Evolutionary conservation across 2,113 vertebrate species (phyloP).

Genomic region (Hiodon alosoides): DNA sequence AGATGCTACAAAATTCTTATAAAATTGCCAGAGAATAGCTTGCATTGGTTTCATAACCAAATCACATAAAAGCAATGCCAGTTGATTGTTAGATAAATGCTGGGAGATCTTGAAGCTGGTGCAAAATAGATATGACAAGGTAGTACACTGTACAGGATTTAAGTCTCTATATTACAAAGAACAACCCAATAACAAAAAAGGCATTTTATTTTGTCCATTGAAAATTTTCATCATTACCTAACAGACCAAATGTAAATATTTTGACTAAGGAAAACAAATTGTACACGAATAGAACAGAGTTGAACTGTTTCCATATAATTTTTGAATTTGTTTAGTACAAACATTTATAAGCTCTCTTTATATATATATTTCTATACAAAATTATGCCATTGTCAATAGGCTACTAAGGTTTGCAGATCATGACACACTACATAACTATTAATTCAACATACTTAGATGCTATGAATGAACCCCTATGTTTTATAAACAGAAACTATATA

Average conservation of each 20-base stretch:
- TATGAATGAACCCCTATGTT: constrained; percentile 13
- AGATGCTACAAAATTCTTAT: too few species aligned
- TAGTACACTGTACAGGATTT: too few species aligned
- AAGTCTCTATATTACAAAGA: background rate
- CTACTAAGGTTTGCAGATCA: constrained; percentile 11
- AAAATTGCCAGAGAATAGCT: too few species aligned
- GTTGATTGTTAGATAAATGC: too few species aligned
- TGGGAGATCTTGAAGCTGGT: background rate
- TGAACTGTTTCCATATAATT: constrained; percentile 31
- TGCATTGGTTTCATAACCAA: background rate
- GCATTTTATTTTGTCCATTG: constrained; percentile 27
- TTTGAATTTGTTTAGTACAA: constrained; percentile 19
- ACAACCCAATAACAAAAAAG: background rate
- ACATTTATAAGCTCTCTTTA: constrained; percentile 30
- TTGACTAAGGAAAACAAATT: constrained; percentile 30
- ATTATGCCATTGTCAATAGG: background rate
- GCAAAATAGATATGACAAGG: background rate
- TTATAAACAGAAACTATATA: constrained; percentile 4
- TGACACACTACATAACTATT: constrained; percentile 9
- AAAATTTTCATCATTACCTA: constrained; percentile 32
- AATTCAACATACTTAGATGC: constrained; percentile 11
- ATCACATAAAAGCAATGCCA: background rate
- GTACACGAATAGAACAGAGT: constrained; percentile 38
- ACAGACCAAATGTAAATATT: constrained; percentile 30
- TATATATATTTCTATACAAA: constrained; percentile 26